Evolutionary conservation across 35 echinoderm and acorn worm genomes (phyloP).

Genomic region (Apostichopus japonicus): DNA sequence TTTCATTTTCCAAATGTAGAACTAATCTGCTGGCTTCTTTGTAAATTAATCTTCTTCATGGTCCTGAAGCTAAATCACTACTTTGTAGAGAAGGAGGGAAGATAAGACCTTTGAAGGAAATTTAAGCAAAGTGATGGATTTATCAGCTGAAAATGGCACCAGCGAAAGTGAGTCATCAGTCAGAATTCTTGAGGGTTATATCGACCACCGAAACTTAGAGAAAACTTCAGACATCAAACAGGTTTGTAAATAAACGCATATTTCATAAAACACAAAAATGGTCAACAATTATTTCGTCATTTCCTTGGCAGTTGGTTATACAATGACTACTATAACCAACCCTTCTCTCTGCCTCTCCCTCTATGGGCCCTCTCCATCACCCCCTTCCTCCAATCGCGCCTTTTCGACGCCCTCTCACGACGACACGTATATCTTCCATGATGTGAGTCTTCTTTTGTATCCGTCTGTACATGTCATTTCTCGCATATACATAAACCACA

Average conservation of each 20-base stretch:
- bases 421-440: too few species aligned
- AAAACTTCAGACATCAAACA: constrained; percentile 46
- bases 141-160: not conserved
- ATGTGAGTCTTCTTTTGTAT: too few species aligned
- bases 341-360: too few species aligned
- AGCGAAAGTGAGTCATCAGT: too few species aligned
- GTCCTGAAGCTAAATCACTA: not conserved
- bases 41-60: not conserved
- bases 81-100: not conserved
- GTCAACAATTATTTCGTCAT: not conserved
- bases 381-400: too few species aligned
- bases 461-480: too few species aligned
- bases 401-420: too few species aligned
- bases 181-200: not conserved
- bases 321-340: too few species aligned
- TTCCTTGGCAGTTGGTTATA: too few species aligned
- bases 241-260: not conserved
- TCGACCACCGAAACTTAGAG: constrained; percentile 39
- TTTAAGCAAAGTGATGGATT: too few species aligned
- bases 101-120: not conserved
- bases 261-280: not conserved
- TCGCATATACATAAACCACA: too few species aligned
- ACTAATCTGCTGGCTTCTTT: not conserved
- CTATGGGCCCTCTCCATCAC: too few species aligned
- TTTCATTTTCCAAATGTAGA: not conserved